phyloP scores from a whole-genome alignment of 1,140 invertebrate species.

The Ips typographus region DNA sequence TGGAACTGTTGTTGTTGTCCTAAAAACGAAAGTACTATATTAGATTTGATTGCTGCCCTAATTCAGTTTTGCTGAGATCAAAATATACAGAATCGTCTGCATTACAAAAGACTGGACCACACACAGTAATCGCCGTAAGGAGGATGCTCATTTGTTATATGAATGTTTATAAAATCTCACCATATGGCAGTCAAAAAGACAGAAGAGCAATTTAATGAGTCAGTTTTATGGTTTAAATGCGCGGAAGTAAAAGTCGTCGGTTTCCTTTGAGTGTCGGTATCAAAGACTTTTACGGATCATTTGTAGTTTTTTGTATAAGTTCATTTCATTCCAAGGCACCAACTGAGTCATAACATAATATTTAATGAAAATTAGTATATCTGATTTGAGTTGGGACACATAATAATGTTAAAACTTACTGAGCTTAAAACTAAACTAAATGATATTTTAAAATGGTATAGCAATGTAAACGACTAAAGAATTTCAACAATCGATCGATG shows the following conservation, averaged over 20 bases:
- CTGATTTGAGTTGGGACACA: no score
- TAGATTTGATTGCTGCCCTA: slow-evolving; percentile 60
- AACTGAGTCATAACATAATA: no score
- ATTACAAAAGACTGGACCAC: background rate
- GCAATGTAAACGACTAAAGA: no score
- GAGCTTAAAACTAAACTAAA: no score
- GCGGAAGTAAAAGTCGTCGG: slow-evolving; percentile 2
- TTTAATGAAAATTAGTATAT: no score
- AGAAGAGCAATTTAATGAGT: background rate
- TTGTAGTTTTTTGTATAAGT: no score
- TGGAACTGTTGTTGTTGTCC: slow-evolving; percentile 91
- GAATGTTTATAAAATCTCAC: slow-evolving; percentile 7
- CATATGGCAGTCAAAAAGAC: slow-evolving; percentile 3
- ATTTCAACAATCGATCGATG: no score
- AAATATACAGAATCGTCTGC: background rate
- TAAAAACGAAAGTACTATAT: slow-evolving; percentile 82
- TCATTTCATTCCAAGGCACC: no score
- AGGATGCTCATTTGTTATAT: background rate
- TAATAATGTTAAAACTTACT: no score
- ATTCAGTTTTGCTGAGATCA: slow-evolving; percentile 16
- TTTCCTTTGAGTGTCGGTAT: slow-evolving; percentile 10
- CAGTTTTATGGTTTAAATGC: background rate
- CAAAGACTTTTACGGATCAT: background rate
- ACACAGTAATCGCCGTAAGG: background rate
- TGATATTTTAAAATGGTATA: no score